Conservation (phyloP, 2,888 invertebrate species). For the Buathra laborator region DNA sequence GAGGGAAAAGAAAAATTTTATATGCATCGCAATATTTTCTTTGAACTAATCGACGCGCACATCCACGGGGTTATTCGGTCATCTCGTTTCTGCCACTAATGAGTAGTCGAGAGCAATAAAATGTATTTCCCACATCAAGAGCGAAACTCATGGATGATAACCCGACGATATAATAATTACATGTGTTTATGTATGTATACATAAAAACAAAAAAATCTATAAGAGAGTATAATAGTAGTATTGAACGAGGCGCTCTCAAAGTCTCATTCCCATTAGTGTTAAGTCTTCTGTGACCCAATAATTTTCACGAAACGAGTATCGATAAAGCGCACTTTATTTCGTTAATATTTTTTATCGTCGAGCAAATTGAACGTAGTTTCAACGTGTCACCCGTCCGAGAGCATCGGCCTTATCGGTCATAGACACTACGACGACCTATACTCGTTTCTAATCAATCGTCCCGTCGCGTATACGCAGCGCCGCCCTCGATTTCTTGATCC, state of each 20-base stretch:
- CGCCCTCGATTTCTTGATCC: conserved; percentile 61
- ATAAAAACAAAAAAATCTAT: neutral
- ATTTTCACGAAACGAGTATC: conserved; percentile 38
- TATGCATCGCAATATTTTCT: conserved; percentile 6
- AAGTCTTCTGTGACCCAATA: conserved; percentile 37
- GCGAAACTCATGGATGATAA: neutral
- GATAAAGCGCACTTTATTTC: conserved; percentile 25
- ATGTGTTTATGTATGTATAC: neutral
- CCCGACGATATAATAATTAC: neutral
- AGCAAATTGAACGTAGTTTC: conserved; percentile 42
- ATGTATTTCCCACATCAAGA: neutral
- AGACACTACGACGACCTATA: conserved; percentile 44
- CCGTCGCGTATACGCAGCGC: conserved; percentile 16
- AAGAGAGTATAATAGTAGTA: neutral
- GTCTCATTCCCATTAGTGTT: conserved; percentile 20
- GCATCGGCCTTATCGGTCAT: conserved; percentile 60
- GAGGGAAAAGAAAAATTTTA: neutral
- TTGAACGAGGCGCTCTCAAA: conserved; percentile 18
- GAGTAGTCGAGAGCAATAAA: conserved; percentile 1
- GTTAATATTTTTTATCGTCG: conserved; percentile 39
- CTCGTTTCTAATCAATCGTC: conserved; percentile 53
- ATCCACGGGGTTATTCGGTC: conserved; percentile 18
- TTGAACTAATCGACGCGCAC: neutral
- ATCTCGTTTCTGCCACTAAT: conserved; percentile 23
- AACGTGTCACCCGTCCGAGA: conserved; percentile 27